Evolutionary conservation across 2,888 invertebrate genomes (phyloP).

Genomic region (Xanthia icteritia): DNA sequence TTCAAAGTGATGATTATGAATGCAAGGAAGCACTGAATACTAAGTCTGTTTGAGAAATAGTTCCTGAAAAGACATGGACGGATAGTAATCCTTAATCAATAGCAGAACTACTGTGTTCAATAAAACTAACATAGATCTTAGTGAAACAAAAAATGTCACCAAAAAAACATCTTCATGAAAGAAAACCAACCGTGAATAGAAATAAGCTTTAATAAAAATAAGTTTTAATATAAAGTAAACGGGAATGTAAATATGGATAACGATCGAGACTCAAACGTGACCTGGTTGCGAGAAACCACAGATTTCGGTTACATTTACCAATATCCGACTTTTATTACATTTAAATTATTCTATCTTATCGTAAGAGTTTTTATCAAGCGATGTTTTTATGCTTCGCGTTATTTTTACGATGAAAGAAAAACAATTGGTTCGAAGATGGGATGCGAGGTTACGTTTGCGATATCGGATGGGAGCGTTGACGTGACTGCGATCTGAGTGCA

Average conservation of each 20-base stretch:
- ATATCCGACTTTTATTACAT: slow-evolving; percentile 66
- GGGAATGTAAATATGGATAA: slow-evolving; percentile 62
- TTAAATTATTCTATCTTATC: slow-evolving; percentile 68
- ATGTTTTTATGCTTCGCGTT: slow-evolving; percentile 57
- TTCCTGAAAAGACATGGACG: neutral
- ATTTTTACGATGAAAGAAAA: slow-evolving; percentile 59
- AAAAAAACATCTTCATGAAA: slow-evolving; percentile 47
- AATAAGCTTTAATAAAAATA: slow-evolving; percentile 66
- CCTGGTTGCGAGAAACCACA: slow-evolving; percentile 52
- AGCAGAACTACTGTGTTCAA: neutral
- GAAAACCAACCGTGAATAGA: slow-evolving; percentile 58
- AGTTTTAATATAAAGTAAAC: slow-evolving; percentile 68
- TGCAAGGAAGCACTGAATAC: neutral
- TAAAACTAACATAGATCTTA: neutral
- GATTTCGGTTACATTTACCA: slow-evolving; percentile 63
- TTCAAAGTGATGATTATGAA: neutral
- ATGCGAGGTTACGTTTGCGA: slow-evolving; percentile 14
- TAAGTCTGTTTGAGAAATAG: neutral
- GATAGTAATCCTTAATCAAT: neutral
- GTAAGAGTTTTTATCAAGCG: slow-evolving; percentile 57
- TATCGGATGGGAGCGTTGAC: slow-evolving; percentile 38
- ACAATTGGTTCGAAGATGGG: slow-evolving; percentile 50
- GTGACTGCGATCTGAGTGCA: slow-evolving; percentile 38
- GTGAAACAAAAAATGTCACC: slow-evolving; percentile 27
- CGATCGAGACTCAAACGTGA: slow-evolving; percentile 63